Percentiles rank a stretch among this genome's conserved stretches.
Evolutionary conservation across 2,888 invertebrate genomes (phyloP).

Genomic region (Leucoptera coffeella): DNA sequence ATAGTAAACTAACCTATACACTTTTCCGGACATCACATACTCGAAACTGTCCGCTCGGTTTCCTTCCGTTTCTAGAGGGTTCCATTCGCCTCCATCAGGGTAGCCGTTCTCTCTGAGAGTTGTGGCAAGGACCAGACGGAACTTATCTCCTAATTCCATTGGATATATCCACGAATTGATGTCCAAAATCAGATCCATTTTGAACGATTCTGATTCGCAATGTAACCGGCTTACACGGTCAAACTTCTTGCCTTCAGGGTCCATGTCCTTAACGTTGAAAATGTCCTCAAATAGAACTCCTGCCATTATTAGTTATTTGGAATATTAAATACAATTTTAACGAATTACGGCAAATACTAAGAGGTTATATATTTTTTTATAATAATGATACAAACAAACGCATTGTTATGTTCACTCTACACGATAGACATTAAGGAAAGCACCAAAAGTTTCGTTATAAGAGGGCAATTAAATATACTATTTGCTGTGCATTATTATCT

Average conservation of each 20-base stretch:
- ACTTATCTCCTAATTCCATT: conserved; percentile 85
- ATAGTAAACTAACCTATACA: conserved; percentile 58
- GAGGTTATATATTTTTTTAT: no score
- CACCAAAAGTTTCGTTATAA: no score
- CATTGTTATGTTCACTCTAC: no score
- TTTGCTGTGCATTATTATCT: no score
- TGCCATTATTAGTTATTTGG: no score
- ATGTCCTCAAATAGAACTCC: conserved; percentile 95
- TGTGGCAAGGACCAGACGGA: conserved; percentile 89
- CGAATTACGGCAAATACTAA: no score
- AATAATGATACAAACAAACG: no score
- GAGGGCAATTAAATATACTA: no score
- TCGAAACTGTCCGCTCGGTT: conserved; percentile 96
- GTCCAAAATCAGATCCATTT: conserved; percentile 98
- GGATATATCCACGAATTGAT: conserved; percentile 98
- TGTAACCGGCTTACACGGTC: conserved; percentile 93
- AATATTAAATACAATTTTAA: no score
- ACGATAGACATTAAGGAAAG: no score
- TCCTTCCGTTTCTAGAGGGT: conserved; percentile 80
- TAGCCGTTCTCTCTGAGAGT: conserved; percentile 95
- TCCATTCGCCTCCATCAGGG: conserved; percentile 93
- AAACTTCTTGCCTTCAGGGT: conserved; percentile 98
- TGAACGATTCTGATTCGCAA: conserved; percentile 99
- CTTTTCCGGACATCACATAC: conserved; percentile 98
- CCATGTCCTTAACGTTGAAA: conserved; percentile 98